Evolutionary conservation across 2,888 invertebrate genomes (phyloP), one percentile per base, ranked within the genome.

Genomic region (Luperina nickerlii): DNA sequence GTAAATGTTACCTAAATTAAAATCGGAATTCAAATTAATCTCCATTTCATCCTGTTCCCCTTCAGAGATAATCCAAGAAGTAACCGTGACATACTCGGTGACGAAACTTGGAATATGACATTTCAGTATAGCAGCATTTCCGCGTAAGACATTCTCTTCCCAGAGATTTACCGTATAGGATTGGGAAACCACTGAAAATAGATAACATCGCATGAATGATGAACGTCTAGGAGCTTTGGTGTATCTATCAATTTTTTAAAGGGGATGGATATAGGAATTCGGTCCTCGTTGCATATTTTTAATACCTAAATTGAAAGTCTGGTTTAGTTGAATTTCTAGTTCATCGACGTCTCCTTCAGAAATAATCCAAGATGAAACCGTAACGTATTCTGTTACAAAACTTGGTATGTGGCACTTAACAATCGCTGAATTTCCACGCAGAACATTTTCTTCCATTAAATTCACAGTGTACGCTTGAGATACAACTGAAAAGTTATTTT

Each of bases 61-160:
- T 90, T 92, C 91, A 68, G 98, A 98, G 95, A 98, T 98, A 92
- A 98, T 97, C 99, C 99, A 99, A 92, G 98, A 98, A 92, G 98
- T 98, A 91, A 99, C 98, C 93, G 97, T 97, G 91, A 99, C 98
- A 97, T 98, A 99, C 97, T 99, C 99, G 94, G 98, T 98, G 92
- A 99, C 98, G 97, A 99, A 99, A 97, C 98, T 98, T 92, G 99
- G 99, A 95, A 99, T 98, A 96, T 98, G 98, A 97, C 99, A 99
- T 97, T 99, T 99, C 92, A 99, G 97, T 95, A 99, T 98, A 91
- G 98, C 99, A 91, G 98, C 98, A 97, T 99, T 99, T 92, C 99
- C 99, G 93, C 98, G 98, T 91, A 99, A 97, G 87, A 99, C 98
- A 96, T 99, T 98, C 96, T 99, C 99, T 95, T 99, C 99, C 98